Conservation (phyloP, 2,888 invertebrate genomes). For the Melinaea menophilus region DNA sequence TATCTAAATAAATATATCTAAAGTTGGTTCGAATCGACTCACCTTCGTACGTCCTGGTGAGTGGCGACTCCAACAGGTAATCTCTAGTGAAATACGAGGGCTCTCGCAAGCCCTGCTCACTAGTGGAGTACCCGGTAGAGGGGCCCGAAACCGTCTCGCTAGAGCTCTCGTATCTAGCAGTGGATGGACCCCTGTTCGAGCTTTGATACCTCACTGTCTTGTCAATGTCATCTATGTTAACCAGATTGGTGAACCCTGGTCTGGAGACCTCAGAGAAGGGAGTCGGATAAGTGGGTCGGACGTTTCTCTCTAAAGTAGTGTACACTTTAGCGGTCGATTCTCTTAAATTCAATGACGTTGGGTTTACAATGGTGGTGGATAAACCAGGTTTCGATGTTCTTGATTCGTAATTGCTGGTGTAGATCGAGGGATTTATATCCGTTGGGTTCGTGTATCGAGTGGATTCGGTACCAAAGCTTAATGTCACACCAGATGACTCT, state of each 20-base stretch:
- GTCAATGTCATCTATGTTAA: constrained; percentile 28
- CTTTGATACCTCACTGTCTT: constrained; percentile 30
- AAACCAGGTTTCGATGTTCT: constrained; percentile 30
- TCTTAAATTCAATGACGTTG: constrained; percentile 30
- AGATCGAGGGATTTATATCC: constrained; percentile 31
- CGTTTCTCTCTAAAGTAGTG: constrained; percentile 17
- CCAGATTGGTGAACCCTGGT: constrained; percentile 33
- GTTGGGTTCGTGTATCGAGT: constrained; percentile 38
- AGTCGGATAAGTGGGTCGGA: constrained; percentile 31
- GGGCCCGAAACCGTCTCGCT: constrained; percentile 48
- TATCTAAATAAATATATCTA: not conserved
- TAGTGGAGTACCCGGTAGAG: constrained; percentile 54
- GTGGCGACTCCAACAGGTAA: constrained; percentile 67
- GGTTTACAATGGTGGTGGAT: constrained; percentile 30
- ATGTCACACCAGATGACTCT: constrained; percentile 32
- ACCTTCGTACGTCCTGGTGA: constrained; percentile 70
- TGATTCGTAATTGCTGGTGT: constrained; percentile 30
- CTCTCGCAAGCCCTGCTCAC: constrained; percentile 54
- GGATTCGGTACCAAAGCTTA: constrained; percentile 33
- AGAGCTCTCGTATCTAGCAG: constrained; percentile 40
- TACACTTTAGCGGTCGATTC: constrained; percentile 29
- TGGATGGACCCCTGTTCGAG: constrained; percentile 36
- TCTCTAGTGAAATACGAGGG: constrained; percentile 68
- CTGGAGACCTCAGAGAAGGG: constrained; percentile 33
- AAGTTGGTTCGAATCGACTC: constrained; percentile 35